phyloP scores from a whole-genome alignment of 2,888 invertebrate genomes.

The Enchytraeus crypticus region DNA sequence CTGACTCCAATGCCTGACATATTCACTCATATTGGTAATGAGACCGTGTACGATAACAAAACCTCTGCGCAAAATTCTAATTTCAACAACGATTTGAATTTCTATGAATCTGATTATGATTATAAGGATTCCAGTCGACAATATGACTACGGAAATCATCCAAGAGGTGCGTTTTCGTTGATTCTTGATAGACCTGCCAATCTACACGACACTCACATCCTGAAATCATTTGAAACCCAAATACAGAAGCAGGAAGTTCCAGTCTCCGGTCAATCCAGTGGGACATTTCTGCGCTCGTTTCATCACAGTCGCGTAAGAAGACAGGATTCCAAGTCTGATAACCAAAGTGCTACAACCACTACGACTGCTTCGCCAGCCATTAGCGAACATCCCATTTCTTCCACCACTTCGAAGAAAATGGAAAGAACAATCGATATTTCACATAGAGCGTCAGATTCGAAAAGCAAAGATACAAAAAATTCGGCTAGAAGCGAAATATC shows the following conservation, averaged over 20 bases:
- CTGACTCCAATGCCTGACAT: constrained; percentile 27
- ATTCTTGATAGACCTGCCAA: too few species aligned
- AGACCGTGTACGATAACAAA: constrained; percentile 18
- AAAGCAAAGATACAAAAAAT: not conserved
- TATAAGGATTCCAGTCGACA: too few species aligned
- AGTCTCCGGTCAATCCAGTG: too few species aligned
- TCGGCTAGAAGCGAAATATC: not conserved
- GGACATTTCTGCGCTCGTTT: too few species aligned
- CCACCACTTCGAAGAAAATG: not conserved
- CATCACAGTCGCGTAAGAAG: not conserved
- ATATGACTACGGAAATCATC: too few species aligned
- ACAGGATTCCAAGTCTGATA: not conserved
- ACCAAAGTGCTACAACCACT: not conserved
- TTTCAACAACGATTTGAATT: not conserved
- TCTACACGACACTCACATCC: not conserved
- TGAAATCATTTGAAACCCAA: too few species aligned
- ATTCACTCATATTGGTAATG: constrained; percentile 23
- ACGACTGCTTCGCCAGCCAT: not conserved
- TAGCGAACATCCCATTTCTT: too few species aligned
- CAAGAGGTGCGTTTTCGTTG: too few species aligned
- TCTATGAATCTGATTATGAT: too few species aligned
- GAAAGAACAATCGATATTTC: not conserved
- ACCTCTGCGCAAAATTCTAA: too few species aligned
- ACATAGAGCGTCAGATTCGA: not conserved
- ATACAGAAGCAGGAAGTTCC: too few species aligned